Evolutionary conservation across 2,888 invertebrate species (phyloP).

Genomic region (Nyleta sp.): DNA sequence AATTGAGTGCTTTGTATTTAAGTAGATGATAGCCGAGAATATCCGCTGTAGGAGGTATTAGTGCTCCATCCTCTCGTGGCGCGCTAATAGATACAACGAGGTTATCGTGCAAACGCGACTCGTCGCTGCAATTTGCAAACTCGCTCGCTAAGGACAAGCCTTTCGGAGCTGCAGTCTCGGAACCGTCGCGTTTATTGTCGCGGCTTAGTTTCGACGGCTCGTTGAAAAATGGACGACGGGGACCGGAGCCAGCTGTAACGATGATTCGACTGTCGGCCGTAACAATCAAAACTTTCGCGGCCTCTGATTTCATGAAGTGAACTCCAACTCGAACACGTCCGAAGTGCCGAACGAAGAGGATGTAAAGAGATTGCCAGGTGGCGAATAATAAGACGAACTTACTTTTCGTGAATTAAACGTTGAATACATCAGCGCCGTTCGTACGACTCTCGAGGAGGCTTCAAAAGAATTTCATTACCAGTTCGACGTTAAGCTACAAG

Average conservation of each 20-base stretch:
- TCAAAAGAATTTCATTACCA: slow-evolving; percentile 56
- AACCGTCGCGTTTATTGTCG: slow-evolving; percentile 20
- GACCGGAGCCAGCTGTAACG: slow-evolving; percentile 36
- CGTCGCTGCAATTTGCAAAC: slow-evolving; percentile 57
- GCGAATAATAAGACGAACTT: slow-evolving; percentile 52
- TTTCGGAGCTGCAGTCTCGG: slow-evolving; percentile 3
- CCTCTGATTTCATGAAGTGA: slow-evolving; percentile 51
- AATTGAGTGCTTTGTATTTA: slow-evolving; percentile 67
- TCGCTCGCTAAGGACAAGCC: slow-evolving; percentile 13
- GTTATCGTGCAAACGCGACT: slow-evolving; percentile 57
- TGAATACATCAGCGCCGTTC: slow-evolving; percentile 44
- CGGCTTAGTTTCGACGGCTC: not conserved
- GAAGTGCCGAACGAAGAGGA: slow-evolving; percentile 33
- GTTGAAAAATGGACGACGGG: slow-evolving; percentile 33
- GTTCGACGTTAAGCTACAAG: slow-evolving; percentile 33
- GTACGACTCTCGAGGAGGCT: slow-evolving; percentile 45
- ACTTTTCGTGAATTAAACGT: slow-evolving; percentile 54
- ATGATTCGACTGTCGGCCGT: slow-evolving; percentile 28
- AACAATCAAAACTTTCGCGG: slow-evolving; percentile 57
- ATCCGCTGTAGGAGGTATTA: slow-evolving; percentile 59
- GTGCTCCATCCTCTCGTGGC: slow-evolving; percentile 38
- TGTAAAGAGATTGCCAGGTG: slow-evolving; percentile 56
- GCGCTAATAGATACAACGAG: slow-evolving; percentile 60
- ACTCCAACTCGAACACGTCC: slow-evolving; percentile 40
- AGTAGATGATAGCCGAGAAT: slow-evolving; percentile 66